A percentile compares a stretch with the other conserved stretches of the same genome.
Evolutionary conservation across 2,888 invertebrate genomes (phyloP).

Genomic region (Plebejus melissa): DNA sequence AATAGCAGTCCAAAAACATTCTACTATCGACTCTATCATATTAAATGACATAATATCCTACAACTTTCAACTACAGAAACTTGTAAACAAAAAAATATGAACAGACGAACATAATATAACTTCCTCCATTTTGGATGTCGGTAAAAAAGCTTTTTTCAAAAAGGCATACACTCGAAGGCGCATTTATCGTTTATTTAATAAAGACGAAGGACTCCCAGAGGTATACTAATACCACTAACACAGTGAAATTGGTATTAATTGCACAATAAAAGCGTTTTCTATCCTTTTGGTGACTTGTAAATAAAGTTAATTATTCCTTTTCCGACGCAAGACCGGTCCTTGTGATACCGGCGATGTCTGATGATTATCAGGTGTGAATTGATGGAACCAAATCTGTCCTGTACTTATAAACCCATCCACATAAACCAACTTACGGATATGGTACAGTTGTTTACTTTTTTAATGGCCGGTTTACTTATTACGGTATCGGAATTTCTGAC

Average conservation of each 20-base stretch:
- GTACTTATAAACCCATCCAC: conserved; percentile 47
- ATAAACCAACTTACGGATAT: conserved; percentile 24
- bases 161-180: not conserved
- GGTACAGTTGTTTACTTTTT: conserved; percentile 22
- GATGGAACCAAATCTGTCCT: conserved; percentile 56
- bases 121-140: too few species aligned
- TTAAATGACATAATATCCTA: too few species aligned
- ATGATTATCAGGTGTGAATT: conserved; percentile 75
- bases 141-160: too few species aligned
- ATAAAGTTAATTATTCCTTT: conserved; percentile 29
- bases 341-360: conserved; percentile 54
- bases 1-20: too few species aligned
- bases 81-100: too few species aligned
- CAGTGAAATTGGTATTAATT: not conserved
- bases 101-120: too few species aligned
- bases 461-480: conserved; percentile 26
- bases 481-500: conserved; percentile 17
- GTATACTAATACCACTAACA: not conserved
- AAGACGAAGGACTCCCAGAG: not conserved
- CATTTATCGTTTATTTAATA: not conserved
- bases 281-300: conserved; percentile 27
- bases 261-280: conserved; percentile 7
- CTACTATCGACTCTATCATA: too few species aligned
- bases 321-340: conserved; percentile 32
- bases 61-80: too few species aligned